phyloP scores from a whole-genome alignment of 2,888 invertebrate species.

The Drosophila kokeensis region DNA sequence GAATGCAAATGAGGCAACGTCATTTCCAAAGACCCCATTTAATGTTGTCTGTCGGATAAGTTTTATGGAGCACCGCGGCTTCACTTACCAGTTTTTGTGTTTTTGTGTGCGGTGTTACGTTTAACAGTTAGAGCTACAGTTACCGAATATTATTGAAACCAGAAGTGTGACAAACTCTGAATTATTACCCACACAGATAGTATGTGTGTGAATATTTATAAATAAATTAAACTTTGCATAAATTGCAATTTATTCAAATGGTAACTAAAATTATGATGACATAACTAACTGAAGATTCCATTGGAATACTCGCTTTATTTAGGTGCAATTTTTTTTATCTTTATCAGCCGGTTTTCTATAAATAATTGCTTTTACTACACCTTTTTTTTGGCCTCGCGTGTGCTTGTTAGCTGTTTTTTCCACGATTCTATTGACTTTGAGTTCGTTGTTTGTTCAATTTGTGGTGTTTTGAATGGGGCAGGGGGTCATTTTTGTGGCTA shows the following conservation, averaged over 20 bases:
- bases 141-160: conserved; percentile 30
- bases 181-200: conserved; percentile 5
- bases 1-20: conserved; percentile 56
- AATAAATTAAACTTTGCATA: conserved; percentile 7
- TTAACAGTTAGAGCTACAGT: conserved; percentile 46
- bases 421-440: conserved; percentile 60
- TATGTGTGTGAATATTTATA: conserved; percentile 11
- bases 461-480: conserved; percentile 32
- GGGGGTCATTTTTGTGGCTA: conserved; percentile 61
- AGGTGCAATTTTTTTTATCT: neutral
- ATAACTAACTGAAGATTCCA: conserved; percentile 8
- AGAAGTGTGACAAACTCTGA: conserved; percentile 34
- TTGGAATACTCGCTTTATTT: conserved; percentile 1
- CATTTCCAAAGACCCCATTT: conserved; percentile 39
- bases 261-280: conserved; percentile 29
- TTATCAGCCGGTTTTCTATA: conserved; percentile 28
- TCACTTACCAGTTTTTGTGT: conserved; percentile 49
- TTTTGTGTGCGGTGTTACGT: conserved; percentile 34
- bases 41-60: conserved; percentile 48
- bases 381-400: conserved; percentile 42
- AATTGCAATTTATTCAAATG: conserved; percentile 28
- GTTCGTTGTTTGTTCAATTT: conserved; percentile 63
- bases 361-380: conserved; percentile 33
- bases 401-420: conserved; percentile 16
- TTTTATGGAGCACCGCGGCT: conserved; percentile 58